Conservation (phyloP, 2,888 invertebrate genomes). For the Coenonympha arcania region DNA sequence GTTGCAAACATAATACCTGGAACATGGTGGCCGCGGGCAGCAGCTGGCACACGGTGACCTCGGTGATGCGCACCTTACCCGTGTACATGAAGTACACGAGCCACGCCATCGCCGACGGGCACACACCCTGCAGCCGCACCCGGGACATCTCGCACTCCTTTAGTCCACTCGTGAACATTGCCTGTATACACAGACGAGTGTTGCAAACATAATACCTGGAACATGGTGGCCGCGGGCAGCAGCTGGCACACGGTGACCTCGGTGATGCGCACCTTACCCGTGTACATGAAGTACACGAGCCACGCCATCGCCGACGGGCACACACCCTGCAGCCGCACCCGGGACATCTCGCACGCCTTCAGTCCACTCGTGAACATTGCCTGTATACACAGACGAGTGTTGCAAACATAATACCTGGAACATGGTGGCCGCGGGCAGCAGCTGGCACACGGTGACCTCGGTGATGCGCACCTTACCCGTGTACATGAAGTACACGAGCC, state of each 20-base stretch:
- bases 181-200: too few relatives aligned
- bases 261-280: conserved; percentile 90
- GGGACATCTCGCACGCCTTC: conserved; percentile 90
- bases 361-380: conserved; percentile 97
- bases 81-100: too few relatives aligned
- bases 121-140: too few relatives aligned
- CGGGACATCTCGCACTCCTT: too few relatives aligned
- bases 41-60: too few relatives aligned
- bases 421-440: conserved; percentile 94
- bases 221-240: conserved; percentile 94
- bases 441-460: conserved; percentile 93
- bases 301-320: conserved; percentile 90
- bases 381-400: too few relatives aligned
- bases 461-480: conserved; percentile 90
- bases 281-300: conserved; percentile 93
- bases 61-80: too few relatives aligned
- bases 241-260: conserved; percentile 95
- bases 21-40: too few relatives aligned
- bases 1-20: too few relatives aligned
- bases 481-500: conserved; percentile 92
- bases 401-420: too few relatives aligned
- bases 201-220: conserved; percentile 80
- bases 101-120: too few relatives aligned
- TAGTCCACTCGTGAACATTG: too few relatives aligned
- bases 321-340: conserved; percentile 87